Conservation (phyloP, 2,888 invertebrate species). For the Chelonus formosanus region DNA sequence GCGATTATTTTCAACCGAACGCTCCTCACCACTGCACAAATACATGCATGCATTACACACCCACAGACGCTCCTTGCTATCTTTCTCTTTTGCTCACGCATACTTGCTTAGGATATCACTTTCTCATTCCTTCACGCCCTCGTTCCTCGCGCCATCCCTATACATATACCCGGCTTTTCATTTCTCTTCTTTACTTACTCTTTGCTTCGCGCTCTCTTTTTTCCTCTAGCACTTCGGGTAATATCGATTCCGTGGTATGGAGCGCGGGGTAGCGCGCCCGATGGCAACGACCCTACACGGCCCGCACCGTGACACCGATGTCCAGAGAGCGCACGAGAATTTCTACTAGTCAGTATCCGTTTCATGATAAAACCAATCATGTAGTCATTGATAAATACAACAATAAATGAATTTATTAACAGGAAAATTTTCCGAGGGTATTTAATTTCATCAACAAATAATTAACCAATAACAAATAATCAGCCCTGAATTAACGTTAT, state of each 20-base stretch:
- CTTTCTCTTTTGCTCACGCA: constrained; percentile 27
- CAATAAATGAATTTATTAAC: too few species aligned
- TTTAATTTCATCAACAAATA: constrained; percentile 2
- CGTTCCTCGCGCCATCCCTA: constrained; percentile 20
- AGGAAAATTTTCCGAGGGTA: too few species aligned
- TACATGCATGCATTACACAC: constrained; percentile 23
- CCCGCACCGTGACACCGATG: constrained; percentile 39
- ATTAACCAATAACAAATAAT: not conserved
- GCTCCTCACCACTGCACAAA: constrained; percentile 30
- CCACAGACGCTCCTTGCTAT: constrained; percentile 34
- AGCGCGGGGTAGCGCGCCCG: constrained; percentile 53
- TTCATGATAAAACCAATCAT: not conserved
- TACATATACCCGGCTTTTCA: constrained; percentile 7
- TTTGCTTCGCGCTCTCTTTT: constrained; percentile 33
- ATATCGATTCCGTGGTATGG: constrained; percentile 42
- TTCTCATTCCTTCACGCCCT: constrained; percentile 26
- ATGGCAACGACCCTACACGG: constrained; percentile 61
- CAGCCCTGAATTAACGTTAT: constrained; percentile 4
- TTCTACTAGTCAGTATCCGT: not conserved
- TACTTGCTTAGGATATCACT: constrained; percentile 1
- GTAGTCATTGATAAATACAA: too few species aligned
- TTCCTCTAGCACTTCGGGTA: constrained; percentile 39
- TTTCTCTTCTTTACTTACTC: constrained; percentile 27
- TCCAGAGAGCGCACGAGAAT: constrained; percentile 7
- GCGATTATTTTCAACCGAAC: constrained; percentile 45